Evolutionary conservation across 1,140 invertebrate species (phyloP).

Genomic region (Diprion similis): DNA sequence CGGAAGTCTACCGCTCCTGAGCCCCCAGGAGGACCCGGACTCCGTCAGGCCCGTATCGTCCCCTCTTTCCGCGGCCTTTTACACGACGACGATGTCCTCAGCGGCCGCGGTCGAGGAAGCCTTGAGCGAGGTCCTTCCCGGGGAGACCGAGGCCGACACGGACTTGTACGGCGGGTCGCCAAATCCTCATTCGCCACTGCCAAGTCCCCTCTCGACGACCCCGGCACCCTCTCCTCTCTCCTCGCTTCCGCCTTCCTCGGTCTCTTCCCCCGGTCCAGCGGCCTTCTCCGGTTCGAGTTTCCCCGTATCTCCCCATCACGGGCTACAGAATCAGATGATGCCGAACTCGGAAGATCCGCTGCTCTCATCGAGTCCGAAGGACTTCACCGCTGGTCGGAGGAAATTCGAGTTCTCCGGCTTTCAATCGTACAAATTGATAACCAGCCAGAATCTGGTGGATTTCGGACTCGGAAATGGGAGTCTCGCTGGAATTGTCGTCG

Average conservation of each 20-base stretch:
- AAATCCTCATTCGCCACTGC: slow-evolving; percentile 69
- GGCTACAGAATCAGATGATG: slow-evolving; percentile 79
- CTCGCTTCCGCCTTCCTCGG: slow-evolving; percentile 62
- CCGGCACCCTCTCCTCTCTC: slow-evolving; percentile 68
- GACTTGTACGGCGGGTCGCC: slow-evolving; percentile 67
- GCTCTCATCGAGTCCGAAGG: slow-evolving; percentile 80
- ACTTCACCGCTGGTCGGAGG: slow-evolving; percentile 70
- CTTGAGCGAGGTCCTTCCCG: slow-evolving; percentile 79
- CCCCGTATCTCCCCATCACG: slow-evolving; percentile 63
- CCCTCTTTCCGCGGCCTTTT: slow-evolving; percentile 80
- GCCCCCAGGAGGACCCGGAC: slow-evolving; percentile 62
- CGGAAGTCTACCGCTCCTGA: slow-evolving; percentile 62
- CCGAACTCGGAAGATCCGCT: slow-evolving; percentile 85
- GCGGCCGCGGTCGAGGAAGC: slow-evolving; percentile 85
- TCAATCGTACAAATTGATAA: slow-evolving; percentile 67
- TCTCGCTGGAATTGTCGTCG: slow-evolving; percentile 68
- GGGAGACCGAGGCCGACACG: slow-evolving; percentile 70
- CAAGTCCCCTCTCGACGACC: slow-evolving; percentile 68
- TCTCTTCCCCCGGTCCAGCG: slow-evolving; percentile 63
- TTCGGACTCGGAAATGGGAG: slow-evolving; percentile 63
- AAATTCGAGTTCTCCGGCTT: slow-evolving; percentile 66
- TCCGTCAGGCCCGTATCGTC: slow-evolving; percentile 71
- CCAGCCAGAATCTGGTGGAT: slow-evolving; percentile 69
- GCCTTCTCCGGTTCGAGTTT: slow-evolving; percentile 59
- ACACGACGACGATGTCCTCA: slow-evolving; percentile 85